Percentiles rank a stretch among this genome's conserved stretches.
Evolutionary conservation across 2,113 vertebrate genomes (phyloP).

Genomic region (Hemiscyllium ocellatum): DNA sequence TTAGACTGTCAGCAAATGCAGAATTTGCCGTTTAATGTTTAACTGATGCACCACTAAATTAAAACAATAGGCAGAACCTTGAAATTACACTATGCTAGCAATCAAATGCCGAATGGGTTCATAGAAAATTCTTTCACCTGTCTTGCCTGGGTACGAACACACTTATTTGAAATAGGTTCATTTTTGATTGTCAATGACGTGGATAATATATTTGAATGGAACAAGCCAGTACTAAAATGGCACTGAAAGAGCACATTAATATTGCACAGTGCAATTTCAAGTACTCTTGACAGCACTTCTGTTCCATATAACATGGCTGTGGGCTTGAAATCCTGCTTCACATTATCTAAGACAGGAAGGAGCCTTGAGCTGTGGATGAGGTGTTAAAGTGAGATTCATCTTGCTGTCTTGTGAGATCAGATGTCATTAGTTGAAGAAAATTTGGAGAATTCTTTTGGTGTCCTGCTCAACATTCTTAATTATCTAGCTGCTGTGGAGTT

Average conservation of each 20-base stretch:
- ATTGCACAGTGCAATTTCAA: neutral
- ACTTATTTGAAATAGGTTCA: neutral
- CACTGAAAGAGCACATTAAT: neutral
- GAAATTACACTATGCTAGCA: neutral
- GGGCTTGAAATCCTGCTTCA: neutral
- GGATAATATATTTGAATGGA: neutral
- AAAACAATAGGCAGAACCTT: neutral
- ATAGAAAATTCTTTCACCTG: neutral
- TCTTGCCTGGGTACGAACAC: neutral
- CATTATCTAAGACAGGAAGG: neutral
- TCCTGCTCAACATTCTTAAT: neutral
- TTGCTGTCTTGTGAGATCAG: neutral
- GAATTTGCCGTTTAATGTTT: neutral
- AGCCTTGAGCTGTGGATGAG: neutral
- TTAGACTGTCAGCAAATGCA: neutral
- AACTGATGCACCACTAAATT: neutral
- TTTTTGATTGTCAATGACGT: neutral
- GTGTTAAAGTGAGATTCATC: neutral
- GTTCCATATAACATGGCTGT: neutral
- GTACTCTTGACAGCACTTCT: neutral
- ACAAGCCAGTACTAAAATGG: neutral
- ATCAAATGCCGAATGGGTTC: neutral
- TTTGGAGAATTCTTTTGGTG: neutral
- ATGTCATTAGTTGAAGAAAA: neutral
- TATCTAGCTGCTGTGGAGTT: neutral